Evolutionary conservation across 2,888 invertebrate genomes (phyloP), one percentile per base, ranked within the genome.

Genomic region (Phlogophora meticulosa): DNA sequence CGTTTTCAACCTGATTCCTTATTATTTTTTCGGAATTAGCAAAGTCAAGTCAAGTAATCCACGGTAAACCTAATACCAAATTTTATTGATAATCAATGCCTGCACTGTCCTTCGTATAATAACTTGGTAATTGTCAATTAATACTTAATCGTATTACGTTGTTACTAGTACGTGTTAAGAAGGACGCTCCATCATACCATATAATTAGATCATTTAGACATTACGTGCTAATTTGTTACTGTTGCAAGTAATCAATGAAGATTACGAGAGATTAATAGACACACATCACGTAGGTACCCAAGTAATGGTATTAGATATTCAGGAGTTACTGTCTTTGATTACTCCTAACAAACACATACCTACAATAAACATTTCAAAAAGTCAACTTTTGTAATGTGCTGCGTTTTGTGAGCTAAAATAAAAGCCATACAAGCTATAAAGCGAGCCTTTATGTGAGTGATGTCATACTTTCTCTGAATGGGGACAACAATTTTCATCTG

Each of bases 401-500:
- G 20, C 34, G 62, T 42, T 42, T n/a, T 51, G 17, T 20, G 22
- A 46, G 34, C n/a, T 55, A 46, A 61, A 77, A 72, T 56, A 77
- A 62, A 62, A 72, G 55, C 9, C 10, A 36, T 11, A n/a, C 64
- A 32, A 51, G 32, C 24, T 17, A 46, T 63, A 77, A 72, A 76
- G 43, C 38, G 56, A 43, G 38, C 42, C 63, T 76, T 76, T 72
- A 61, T 42, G 45, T 62, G 55, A 56, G 55, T 63, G 72, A 62
- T 34, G 63, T 28, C 48, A 42, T 51, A 49, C 70, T 48, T 46
- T 2, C 56, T 52, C 43, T 72, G 51, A 45, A 77, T 40, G 76
- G 20, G 58, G 28, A 69, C 72, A 55, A 72, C 45, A 42, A 76
- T 76, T 72, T 76, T 72, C 72, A 77, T 72, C 42, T 56, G 69